phyloP scores from a whole-genome alignment of 2,888 invertebrate species.

The Himalopsyche anomala region DNA sequence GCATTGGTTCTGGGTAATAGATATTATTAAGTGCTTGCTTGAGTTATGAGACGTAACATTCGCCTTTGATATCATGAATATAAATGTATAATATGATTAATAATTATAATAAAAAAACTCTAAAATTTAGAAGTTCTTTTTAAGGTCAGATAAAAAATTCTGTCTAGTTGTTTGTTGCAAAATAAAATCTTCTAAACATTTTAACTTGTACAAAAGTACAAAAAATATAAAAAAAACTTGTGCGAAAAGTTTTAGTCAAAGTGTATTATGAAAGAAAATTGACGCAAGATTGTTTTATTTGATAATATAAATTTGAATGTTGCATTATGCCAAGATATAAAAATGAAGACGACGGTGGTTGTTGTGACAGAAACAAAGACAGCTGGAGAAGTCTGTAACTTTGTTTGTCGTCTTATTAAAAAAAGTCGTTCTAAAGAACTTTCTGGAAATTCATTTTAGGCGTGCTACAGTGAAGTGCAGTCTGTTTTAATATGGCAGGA shows the following conservation, averaged over 20 bases:
- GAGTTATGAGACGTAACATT: too few relatives aligned
- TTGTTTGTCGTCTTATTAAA: constrained; percentile 29
- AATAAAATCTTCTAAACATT: too few relatives aligned
- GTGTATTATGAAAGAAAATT: constrained; percentile 16
- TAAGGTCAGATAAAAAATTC: too few relatives aligned
- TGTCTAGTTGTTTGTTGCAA: too few relatives aligned
- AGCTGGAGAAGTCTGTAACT: constrained; percentile 21
- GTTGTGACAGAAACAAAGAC: constrained; percentile 12
- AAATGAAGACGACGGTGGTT: constrained; percentile 13
- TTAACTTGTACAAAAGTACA: not conserved
- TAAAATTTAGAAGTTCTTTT: too few relatives aligned
- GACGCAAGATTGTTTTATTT: constrained; percentile 8
- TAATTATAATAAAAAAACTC: too few relatives aligned
- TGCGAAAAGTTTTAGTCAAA: not conserved
- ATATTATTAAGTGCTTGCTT: too few relatives aligned
- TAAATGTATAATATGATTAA: too few relatives aligned
- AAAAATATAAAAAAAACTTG: not conserved
- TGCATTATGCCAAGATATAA: constrained; percentile 14
- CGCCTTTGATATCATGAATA: too few relatives aligned
- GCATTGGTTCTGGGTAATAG: too few relatives aligned
- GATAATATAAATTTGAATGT: constrained; percentile 26
- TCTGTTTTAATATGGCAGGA: too few relatives aligned
- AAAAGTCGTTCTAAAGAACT: constrained; percentile 1
- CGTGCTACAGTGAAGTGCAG: not conserved
- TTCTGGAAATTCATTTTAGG: constrained; percentile 8